These are phyloP conservation scores for Avahi laniger DNA, from an alignment of 2,797 vertebrate genomes.

Conservation along the genomic window DNA sequence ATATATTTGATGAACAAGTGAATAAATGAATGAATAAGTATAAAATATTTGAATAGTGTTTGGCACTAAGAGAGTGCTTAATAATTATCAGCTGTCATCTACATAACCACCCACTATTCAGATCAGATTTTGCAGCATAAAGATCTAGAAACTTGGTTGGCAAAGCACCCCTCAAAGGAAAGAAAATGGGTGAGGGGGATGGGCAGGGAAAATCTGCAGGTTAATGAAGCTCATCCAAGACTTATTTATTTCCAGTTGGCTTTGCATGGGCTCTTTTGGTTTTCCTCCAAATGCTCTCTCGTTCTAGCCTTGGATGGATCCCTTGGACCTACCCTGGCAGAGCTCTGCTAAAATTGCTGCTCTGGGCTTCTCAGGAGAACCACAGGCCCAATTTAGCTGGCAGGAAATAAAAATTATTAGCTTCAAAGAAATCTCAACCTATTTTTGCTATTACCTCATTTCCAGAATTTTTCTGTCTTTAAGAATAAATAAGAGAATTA, in stretches of 20 bases:
- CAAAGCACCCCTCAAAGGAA: not conserved
- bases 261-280: not conserved
- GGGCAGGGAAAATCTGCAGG: not conserved
- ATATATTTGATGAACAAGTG: not conserved
- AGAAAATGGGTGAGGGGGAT: not conserved
- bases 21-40: not conserved
- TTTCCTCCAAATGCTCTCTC: not conserved
- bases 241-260: conserved; percentile 37
- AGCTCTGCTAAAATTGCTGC: conserved; percentile 30
- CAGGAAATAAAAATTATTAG: conserved; percentile 66
- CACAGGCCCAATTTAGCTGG: conserved; percentile 21
- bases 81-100: not conserved
- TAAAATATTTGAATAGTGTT: not conserved
- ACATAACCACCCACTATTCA: not conserved
- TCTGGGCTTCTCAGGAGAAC: conserved; percentile 37
- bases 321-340: not conserved
- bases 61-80: not conserved
- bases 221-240: not conserved
- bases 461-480: conserved; percentile 20
- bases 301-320: not conserved
- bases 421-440: conserved; percentile 50
- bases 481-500: conserved; percentile 41
- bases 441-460: conserved; percentile 11
- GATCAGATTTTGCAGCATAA: not conserved
- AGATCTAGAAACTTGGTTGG: not conserved